These are phyloP conservation scores for Trichomycterus rosablanca DNA, from an alignment of 2,113 vertebrate species.

Conservation along the genomic window DNA sequence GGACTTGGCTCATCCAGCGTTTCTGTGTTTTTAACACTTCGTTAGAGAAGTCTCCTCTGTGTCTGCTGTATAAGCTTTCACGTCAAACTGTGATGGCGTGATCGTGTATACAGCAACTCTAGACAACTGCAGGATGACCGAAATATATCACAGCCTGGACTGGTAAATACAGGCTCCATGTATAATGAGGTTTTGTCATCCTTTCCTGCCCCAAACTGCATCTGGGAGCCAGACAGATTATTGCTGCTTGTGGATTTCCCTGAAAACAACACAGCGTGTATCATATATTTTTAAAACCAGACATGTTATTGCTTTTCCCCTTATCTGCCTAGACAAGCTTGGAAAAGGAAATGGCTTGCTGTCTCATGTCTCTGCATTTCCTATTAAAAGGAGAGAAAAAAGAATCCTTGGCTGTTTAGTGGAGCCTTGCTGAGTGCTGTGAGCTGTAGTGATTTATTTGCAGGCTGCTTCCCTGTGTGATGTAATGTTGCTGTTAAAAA, in stretches of 20 bases:
- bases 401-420: constrained; percentile 37
- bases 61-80: too few species aligned
- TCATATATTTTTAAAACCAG: constrained; percentile 50
- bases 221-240: constrained; percentile 32
- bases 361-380: constrained; percentile 26
- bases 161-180: constrained; percentile 28
- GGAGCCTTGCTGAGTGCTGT: background rate
- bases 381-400: background rate
- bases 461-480: constrained; percentile 12
- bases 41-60: too few species aligned
- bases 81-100: too few species aligned
- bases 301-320: constrained; percentile 59
- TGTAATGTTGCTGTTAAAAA: constrained; percentile 14
- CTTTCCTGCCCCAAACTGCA: constrained; percentile 26
- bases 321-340: constrained; percentile 58
- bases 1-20: constrained; percentile 61
- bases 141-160: constrained; percentile 6
- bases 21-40: constrained; percentile 37
- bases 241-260: constrained; percentile 43
- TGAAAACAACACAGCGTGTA: constrained; percentile 35
- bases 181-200: constrained; percentile 8
- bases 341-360: constrained; percentile 58
- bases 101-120: too few species aligned
- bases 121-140: too few species aligned
- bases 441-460: constrained; percentile 6